phyloP scores from a whole-genome alignment of 2,888 invertebrate species.

The Mellilla xanthometata region DNA sequence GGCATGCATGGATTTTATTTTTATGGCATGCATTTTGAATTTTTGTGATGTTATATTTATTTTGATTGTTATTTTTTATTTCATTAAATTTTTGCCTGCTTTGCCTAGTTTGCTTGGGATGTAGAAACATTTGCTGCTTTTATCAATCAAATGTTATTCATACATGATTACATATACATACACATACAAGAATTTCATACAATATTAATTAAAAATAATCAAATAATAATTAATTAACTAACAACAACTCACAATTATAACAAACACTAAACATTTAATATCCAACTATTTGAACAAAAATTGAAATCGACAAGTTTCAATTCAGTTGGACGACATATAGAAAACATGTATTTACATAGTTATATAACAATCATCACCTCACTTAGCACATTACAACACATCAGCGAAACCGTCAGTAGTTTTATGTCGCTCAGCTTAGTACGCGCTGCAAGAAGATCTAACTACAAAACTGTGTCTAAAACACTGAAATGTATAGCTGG shows the following conservation, averaged over 20 bases:
- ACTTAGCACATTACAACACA: conserved; percentile 10
- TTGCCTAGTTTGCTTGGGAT: conserved; percentile 28
- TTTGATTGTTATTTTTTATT: conserved; percentile 18
- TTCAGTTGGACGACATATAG: background rate
- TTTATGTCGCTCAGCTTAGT: conserved; percentile 34
- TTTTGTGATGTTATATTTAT: conserved; percentile 24
- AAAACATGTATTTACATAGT: background rate
- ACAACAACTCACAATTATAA: conserved; percentile 4
- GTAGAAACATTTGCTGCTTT: conserved; percentile 21
- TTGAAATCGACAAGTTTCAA: background rate
- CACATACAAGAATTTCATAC: background rate
- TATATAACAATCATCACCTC: conserved; percentile 1
- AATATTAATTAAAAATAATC: background rate
- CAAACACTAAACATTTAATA: conserved; percentile 2
- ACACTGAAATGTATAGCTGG: conserved; percentile 30
- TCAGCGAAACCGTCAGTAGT: conserved; percentile 21
- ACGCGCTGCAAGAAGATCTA: conserved; percentile 10
- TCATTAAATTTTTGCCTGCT: conserved; percentile 22
- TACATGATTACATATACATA: background rate
- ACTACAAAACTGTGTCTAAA: conserved; percentile 41
- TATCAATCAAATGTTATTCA: conserved; percentile 6
- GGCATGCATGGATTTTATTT: background rate
- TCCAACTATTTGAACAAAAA: background rate
- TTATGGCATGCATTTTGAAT: background rate
- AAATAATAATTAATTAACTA: conserved; percentile 1